phyloP scores from a whole-genome alignment of 2,888 invertebrate species.

The Smittia sp. region DNA sequence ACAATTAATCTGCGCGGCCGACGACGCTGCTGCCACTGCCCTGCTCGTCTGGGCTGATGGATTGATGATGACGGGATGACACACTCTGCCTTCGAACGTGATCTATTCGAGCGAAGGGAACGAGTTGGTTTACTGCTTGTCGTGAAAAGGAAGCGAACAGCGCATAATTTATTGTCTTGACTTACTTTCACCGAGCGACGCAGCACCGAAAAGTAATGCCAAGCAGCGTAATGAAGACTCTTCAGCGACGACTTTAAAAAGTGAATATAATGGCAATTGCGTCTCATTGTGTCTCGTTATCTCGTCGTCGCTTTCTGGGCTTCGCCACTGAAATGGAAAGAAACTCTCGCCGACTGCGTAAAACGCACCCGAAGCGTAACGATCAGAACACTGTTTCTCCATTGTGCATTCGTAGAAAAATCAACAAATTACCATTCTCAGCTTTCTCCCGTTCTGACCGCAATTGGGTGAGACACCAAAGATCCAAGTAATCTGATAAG shows the following conservation, averaged over 20 bases:
- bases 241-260: not conserved
- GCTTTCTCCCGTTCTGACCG: constrained; percentile 10
- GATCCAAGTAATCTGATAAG: constrained; percentile 14
- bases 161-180: constrained; percentile 19
- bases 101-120: constrained; percentile 19
- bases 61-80: constrained; percentile 26
- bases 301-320: not conserved
- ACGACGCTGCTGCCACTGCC: not conserved
- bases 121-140: not conserved
- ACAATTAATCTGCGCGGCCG: constrained; percentile 15
- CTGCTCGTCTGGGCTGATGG: not conserved
- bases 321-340: not conserved
- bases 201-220: not conserved
- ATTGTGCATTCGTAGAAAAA: not conserved
- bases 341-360: not conserved
- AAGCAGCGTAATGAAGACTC: not conserved
- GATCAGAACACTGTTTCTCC: constrained; percentile 4
- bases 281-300: constrained; percentile 6
- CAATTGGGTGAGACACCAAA: constrained; percentile 1
- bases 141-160: not conserved
- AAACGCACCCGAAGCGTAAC: constrained; percentile 21
- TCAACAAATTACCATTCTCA: constrained; percentile 15
- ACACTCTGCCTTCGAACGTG: not conserved
- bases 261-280: not conserved
- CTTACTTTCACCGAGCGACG: constrained; percentile 17